phyloP scores from a whole-genome alignment of 1,140 invertebrate genomes.

The Acyrthosiphon pisum region DNA sequence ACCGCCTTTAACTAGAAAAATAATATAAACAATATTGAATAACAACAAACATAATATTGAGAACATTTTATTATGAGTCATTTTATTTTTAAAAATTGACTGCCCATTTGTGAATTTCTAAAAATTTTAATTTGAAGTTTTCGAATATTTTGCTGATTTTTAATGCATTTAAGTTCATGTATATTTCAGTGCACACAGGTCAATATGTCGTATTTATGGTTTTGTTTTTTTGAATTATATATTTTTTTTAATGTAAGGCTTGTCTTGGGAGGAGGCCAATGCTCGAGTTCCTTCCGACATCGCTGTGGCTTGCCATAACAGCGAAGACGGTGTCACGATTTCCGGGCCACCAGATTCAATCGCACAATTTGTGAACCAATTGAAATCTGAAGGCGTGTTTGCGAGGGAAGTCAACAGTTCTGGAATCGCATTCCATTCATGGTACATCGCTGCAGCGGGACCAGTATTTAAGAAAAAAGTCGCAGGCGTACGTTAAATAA shows the following conservation, averaged over 20 bases:
- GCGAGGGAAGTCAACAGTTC: constrained; percentile 82
- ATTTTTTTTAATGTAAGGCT: constrained; percentile 18
- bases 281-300: constrained; percentile 71
- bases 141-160: no score
- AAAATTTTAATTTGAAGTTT: no score
- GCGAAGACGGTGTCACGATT: constrained; percentile 82
- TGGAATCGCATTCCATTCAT: constrained; percentile 81
- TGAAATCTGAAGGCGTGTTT: constrained; percentile 79
- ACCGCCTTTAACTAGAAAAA: no score
- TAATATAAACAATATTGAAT: no score
- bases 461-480: constrained; percentile 77
- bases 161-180: no score
- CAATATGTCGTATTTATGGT: background rate
- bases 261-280: constrained; percentile 67
- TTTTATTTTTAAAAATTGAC: no score
- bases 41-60: no score
- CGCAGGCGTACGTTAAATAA: background rate
- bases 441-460: constrained; percentile 68
- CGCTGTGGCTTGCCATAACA: constrained; percentile 87
- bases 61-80: no score
- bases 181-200: background rate
- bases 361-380: constrained; percentile 72
- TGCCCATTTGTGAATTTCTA: no score
- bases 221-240: background rate
- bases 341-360: constrained; percentile 81